Percentiles rank a stretch among this genome's conserved stretches.
Evolutionary conservation across 2,113 vertebrate species (phyloP).

Genomic region (Regulus satrapa): DNA sequence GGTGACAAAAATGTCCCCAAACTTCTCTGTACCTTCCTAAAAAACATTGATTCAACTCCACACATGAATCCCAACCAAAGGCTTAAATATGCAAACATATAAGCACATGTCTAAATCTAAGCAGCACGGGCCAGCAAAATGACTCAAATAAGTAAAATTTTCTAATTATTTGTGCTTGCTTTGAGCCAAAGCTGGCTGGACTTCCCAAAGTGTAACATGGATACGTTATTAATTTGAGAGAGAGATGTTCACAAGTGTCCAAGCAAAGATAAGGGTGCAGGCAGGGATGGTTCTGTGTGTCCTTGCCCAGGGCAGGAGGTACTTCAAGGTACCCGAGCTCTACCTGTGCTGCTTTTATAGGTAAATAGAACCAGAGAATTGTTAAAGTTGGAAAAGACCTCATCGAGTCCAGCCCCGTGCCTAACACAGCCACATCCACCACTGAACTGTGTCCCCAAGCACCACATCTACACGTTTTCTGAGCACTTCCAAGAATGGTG

Average conservation of each 20-base stretch:
- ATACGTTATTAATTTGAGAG: not conserved
- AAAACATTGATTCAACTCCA: not conserved
- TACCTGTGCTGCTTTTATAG: not conserved
- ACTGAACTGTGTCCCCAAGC: not conserved
- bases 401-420: accelerated
- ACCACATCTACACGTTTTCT: not conserved
- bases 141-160: not conserved
- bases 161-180: not conserved
- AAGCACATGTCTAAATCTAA: not conserved
- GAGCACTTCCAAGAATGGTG: not conserved
- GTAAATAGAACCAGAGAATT: not conserved
- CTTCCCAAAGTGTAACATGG: not conserved
- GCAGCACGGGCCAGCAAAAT: not conserved
- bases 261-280: not conserved
- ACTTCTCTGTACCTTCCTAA: not conserved
- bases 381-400: not conserved
- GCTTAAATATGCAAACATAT: not conserved
- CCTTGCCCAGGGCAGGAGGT: not conserved
- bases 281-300: not conserved
- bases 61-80: not conserved
- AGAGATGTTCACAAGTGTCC: not conserved
- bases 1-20: not conserved
- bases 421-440: not conserved
- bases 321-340: not conserved
- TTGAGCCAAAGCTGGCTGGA: not conserved